A percentile compares a stretch with the other conserved stretches of the same genome.
Conservation (phyloP, 2,888 invertebrate genomes). For the Epistrophella euchroma region DNA sequence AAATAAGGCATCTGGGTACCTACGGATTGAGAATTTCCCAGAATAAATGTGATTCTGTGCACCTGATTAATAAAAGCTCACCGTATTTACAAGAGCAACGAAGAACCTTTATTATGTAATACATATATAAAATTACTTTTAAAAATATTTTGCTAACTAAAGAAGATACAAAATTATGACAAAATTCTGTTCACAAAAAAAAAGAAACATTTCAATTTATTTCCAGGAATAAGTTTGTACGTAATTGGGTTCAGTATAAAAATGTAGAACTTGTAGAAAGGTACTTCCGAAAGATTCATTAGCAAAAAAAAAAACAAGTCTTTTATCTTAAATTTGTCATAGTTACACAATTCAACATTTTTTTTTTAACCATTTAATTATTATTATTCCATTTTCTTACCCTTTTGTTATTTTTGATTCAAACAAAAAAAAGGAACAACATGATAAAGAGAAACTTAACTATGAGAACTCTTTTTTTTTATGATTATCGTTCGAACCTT, state of each 20-base stretch:
- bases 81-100: background rate
- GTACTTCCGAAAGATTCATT: background rate
- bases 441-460: slow-evolving; percentile 1
- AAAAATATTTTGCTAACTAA: background rate
- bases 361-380: slow-evolving; percentile 6
- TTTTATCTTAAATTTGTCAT: background rate
- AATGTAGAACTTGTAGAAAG: background rate
- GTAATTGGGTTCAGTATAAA: background rate
- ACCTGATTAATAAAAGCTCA: background rate
- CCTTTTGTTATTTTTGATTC: background rate
- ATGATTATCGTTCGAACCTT: slow-evolving; percentile 21
- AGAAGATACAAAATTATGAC: background rate
- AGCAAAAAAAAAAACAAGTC: background rate
- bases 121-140: background rate
- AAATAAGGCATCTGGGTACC: too few relatives aligned
- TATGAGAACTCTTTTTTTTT: slow-evolving; percentile 62
- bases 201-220: background rate
- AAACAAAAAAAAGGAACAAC: background rate
- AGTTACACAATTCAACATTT: background rate
- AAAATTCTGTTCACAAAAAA: background rate
- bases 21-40: too few relatives aligned
- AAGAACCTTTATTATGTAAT: background rate
- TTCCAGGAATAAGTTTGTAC: background rate
- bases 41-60: background rate
- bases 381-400: background rate